phyloP scores from a whole-genome alignment of 2,888 invertebrate species.

The Megamerina dolium region DNA sequence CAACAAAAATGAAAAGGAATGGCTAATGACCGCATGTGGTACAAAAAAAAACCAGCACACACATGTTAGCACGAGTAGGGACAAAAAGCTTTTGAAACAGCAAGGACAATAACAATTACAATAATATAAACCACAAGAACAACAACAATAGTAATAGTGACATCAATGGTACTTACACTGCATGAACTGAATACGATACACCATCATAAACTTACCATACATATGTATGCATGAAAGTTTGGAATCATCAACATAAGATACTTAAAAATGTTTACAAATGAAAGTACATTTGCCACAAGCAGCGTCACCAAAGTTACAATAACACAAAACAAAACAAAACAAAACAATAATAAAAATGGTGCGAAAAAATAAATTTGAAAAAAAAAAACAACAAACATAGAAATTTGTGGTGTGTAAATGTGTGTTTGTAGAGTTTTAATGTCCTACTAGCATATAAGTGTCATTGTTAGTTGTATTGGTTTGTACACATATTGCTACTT shows the following conservation, averaged over 20 bases:
- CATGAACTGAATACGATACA: too few relatives aligned
- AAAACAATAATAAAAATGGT: conserved; percentile 4
- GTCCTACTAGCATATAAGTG: too few relatives aligned
- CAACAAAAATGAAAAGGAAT: too few relatives aligned
- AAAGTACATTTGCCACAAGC: conserved; percentile 1
- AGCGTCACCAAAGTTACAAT: conserved; percentile 5
- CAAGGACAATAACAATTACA: not conserved
- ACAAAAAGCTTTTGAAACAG: conserved; percentile 21
- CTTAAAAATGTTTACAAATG: conserved; percentile 9
- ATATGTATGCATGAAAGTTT: too few relatives aligned
- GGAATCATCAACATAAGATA: conserved; percentile 12
- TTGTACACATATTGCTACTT: too few relatives aligned
- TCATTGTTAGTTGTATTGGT: too few relatives aligned
- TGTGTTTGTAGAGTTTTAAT: too few relatives aligned
- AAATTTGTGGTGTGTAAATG: too few relatives aligned
- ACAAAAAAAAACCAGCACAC: conserved; percentile 9
- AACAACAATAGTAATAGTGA: not conserved
- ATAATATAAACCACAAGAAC: conserved; percentile 1
- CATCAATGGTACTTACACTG: conserved; percentile 17
- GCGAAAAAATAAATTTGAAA: not conserved
- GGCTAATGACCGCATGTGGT: not conserved
- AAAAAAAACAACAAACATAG: too few relatives aligned
- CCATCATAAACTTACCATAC: too few relatives aligned
- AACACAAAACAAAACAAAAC: conserved; percentile 4
- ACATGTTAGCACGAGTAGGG: too few relatives aligned